Conservation (phyloP, 2,888 invertebrate species). For the Sinhomidia bicolor region DNA sequence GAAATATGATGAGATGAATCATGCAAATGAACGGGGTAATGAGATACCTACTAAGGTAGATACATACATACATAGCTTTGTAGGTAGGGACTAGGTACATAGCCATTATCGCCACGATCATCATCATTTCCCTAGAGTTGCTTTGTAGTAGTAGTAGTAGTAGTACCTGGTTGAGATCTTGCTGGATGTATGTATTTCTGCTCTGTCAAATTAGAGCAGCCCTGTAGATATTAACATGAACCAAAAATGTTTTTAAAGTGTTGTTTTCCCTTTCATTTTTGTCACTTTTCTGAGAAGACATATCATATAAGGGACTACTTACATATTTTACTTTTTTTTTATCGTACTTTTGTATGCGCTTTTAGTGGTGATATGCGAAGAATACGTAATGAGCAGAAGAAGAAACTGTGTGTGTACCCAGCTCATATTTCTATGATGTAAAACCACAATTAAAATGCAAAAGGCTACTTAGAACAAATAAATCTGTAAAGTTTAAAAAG, state of each 20-base stretch:
- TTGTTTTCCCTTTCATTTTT: constrained; percentile 22
- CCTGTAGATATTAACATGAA: not conserved
- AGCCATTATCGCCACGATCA: no score
- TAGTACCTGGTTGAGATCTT: not conserved
- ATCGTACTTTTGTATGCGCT: not conserved
- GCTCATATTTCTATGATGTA: not conserved
- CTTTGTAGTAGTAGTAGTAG: no score
- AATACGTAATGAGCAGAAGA: constrained; percentile 19
- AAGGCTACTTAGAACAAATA: constrained; percentile 17
- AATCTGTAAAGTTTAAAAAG: constrained; percentile 2
- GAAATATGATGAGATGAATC: not conserved
- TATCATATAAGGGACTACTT: not conserved
- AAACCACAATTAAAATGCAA: constrained; percentile 18
- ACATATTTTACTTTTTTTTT: not conserved
- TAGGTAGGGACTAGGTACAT: no score
- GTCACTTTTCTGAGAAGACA: not conserved
- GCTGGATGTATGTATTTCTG: not conserved
- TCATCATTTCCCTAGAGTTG: no score
- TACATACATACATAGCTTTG: not conserved
- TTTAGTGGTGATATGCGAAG: constrained; percentile 12
- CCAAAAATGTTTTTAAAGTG: not conserved
- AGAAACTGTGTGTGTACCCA: not conserved
- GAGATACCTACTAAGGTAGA: no score
- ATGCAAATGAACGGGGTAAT: not conserved
- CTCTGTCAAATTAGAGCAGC: not conserved